Evolutionary conservation across 1,140 invertebrate genomes (phyloP), one percentile per base, ranked within the genome.

Genomic region (Holcopasites calliopsidis): DNA sequence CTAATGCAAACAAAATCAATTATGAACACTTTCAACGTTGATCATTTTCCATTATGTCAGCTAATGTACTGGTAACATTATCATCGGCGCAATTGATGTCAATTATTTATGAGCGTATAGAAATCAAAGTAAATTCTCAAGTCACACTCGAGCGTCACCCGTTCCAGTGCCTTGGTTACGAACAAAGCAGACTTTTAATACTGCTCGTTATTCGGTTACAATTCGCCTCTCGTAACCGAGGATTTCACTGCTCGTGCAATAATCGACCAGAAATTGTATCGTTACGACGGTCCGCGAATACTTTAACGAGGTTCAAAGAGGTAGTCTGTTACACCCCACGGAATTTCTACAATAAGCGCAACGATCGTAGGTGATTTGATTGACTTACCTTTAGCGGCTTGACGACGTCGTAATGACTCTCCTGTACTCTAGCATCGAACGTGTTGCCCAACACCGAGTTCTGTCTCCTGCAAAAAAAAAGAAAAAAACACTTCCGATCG

Each of bases 401-500:
- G 57, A 92, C 87, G 66, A 90, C 86, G 69, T 93, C 92, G 82
- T 93, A 93, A 83, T 92, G 87, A 52, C 87, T 89, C 80, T 92
- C 92, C 73, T 87, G 88, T 31, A 89, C 86, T 60, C 89, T 89
- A 55, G 88, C 81, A n/a, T 92, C 91, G 66, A 89, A 90, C 28
- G 86, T 44, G 52, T 84, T 89, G 18, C 85, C 79, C 21, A 87
- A 71, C 38, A 86, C 86, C 35, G 87, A 91, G 77, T 90, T 91
- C 81, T 92, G 90, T 71, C 88, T 86, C 40, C 90, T 91, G 83
- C 21, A 84, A 88, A 10, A 10, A 64, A 65, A 28, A 44, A 1
- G 23, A 49, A 44, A 10, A 18, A 44, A 44, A 44, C 18, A 44
- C 18, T 44, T 44, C 18, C 42, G 10, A n/a, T n/a, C n/a, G n/a